phyloP scores from a whole-genome alignment of 2,888 invertebrate species.

The Tenthredo scrophulariae region DNA sequence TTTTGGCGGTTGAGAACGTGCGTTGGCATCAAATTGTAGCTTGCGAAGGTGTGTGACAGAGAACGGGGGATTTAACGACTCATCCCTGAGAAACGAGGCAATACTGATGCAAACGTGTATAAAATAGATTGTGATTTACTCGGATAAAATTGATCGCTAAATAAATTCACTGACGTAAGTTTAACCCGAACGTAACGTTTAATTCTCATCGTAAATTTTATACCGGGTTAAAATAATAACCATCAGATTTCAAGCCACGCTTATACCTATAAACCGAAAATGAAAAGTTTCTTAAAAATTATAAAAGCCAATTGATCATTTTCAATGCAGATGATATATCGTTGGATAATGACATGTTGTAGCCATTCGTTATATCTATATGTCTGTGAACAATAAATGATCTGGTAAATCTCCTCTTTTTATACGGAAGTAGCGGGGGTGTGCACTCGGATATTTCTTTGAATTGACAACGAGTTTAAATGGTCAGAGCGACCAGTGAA shows the following conservation, averaged over 20 bases:
- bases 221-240: not conserved
- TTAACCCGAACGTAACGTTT: not conserved
- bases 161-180: conserved; percentile 9
- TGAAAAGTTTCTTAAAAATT: not conserved
- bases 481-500: not conserved
- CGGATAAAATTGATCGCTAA: conserved; percentile 10
- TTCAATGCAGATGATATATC: not conserved
- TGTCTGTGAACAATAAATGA: not conserved
- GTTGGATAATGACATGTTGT: not conserved
- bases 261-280: not conserved
- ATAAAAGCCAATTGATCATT: not conserved
- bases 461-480: not conserved
- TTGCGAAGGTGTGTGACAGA: not conserved
- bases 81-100: conserved; percentile 6
- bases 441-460: not conserved
- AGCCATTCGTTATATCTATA: no score
- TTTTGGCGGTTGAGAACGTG: conserved; percentile 16
- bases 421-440: not conserved
- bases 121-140: conserved; percentile 35
- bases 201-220: not conserved
- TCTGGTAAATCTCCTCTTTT: not conserved
- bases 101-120: conserved; percentile 38
- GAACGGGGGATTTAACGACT: not conserved
- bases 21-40: conserved; percentile 38
- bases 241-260: not conserved